Base-by-base conservation (phyloP, 2,888 invertebrate species). In the Labia minor region DNA sequence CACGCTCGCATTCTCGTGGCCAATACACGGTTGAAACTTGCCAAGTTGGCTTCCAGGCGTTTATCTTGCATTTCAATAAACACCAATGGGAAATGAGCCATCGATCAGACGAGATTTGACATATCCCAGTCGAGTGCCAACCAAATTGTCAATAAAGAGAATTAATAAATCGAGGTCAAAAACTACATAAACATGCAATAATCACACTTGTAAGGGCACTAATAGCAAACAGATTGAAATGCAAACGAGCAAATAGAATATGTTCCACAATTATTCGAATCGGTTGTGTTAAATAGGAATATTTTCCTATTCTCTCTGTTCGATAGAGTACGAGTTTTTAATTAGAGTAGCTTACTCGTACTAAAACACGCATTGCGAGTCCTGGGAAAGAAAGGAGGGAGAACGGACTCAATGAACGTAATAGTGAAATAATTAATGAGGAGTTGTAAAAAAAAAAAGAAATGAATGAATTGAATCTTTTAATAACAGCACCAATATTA, bases 61-160 rank as follows among this genome's bases (percentile, higher is more conserved):
- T 49, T 49, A 49, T 49, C 49, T 49, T 49, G 49, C 49, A 49
- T 49, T 49, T 49, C 49, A 49, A 49, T 49, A 49, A 49, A 49
- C 49, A 49, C 6, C 14, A 16, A 16, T 49, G 49, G 49, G 49
- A 49, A 49, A 49, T 49, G 49, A 49, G 49, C 49, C 49, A 49
- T 49, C 49, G 49, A 49, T 49, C 49, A 49, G 49, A 4, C 49
- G 14, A 3, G n/a, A 3, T 14, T 14, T 49, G 49, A 16, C 49
- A n/a, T 3, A 49, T 16, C 14, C 6, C 14, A n/a, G n/a, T 14
- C 49, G 49, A 49, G 49, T 49, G 49, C 49, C 49, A 49, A 14
- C 49, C 49, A 49, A 49, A 49, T 49, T 49, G 49, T 49, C 49
- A 49, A 49, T 49, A 49, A 49, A 49, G 3, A 49, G 49, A 49